phyloP scores from a whole-genome alignment of 1,140 invertebrate species.

The Oryctes rhinoceros region DNA sequence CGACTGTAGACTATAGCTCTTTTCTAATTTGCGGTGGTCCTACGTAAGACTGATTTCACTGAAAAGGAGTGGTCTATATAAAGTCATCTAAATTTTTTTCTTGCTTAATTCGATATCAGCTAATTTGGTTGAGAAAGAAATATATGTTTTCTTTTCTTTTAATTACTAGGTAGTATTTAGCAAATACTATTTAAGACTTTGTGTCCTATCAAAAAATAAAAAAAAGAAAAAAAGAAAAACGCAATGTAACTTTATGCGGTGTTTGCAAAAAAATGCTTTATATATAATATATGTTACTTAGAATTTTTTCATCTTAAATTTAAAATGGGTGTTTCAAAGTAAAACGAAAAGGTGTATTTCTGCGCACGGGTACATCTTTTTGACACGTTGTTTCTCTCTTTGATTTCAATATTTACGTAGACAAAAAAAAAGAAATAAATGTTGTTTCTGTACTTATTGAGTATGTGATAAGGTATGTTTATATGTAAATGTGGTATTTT shows the following conservation, averaged over 20 bases:
- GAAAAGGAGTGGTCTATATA: too few species aligned
- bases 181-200: too few species aligned
- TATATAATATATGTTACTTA: conserved; percentile 8
- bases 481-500: conserved; percentile 36
- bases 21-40: too few species aligned
- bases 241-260: neutral
- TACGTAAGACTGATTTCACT: too few species aligned
- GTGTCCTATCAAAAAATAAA: too few species aligned
- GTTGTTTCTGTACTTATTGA: conserved; percentile 22
- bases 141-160: too few species aligned
- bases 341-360: neutral
- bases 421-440: conserved; percentile 12
- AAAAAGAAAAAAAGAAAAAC: neutral
- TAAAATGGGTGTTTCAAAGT: neutral
- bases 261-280: neutral
- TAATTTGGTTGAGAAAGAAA: too few species aligned
- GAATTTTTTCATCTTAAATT: conserved; percentile 3
- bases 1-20: too few species aligned
- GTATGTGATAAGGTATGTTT: conserved; percentile 32
- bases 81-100: too few species aligned
- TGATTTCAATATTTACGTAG: neutral
- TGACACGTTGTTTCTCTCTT: neutral
- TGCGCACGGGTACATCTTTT: neutral
- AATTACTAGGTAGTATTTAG: too few species aligned
- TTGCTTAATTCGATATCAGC: too few species aligned